A percentile compares a stretch with the other conserved stretches of the same genome.
phyloP scores from a whole-genome alignment of 2,888 invertebrate species.

The Chromoteleia sp. region DNA sequence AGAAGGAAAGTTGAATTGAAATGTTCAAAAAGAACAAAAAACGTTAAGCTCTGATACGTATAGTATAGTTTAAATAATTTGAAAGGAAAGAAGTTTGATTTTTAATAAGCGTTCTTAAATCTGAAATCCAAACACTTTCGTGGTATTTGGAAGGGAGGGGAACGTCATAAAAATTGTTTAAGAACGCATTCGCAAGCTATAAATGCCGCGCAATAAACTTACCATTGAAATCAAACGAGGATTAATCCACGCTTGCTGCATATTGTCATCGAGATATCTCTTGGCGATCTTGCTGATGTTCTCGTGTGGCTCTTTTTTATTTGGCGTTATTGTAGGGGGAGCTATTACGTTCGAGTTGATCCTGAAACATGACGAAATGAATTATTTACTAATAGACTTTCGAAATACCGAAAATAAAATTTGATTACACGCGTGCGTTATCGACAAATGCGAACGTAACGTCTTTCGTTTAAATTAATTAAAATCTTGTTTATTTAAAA shows the following conservation, averaged over 20 bases:
- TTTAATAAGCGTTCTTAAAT: slow-evolving; percentile 7
- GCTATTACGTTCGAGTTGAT: slow-evolving; percentile 79
- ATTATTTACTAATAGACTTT: slow-evolving; percentile 24
- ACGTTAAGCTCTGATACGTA: too few species aligned
- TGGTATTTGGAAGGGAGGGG: slow-evolving; percentile 2
- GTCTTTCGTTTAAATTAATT: too few species aligned
- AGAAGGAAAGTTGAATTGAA: too few species aligned
- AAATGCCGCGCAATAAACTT: slow-evolving; percentile 75
- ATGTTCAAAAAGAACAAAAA: too few species aligned
- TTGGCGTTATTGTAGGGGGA: slow-evolving; percentile 78
- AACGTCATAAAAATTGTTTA: slow-evolving; percentile 28
- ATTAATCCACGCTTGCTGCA: slow-evolving; percentile 87
- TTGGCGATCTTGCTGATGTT: slow-evolving; percentile 86
- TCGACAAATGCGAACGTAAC: background rate
- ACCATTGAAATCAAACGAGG: slow-evolving; percentile 87
- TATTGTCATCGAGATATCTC: slow-evolving; percentile 86
- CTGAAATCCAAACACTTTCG: slow-evolving; percentile 7
- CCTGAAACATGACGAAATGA: slow-evolving; percentile 76
- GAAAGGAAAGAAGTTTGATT: background rate
- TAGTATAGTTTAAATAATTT: too few species aligned
- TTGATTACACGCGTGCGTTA: background rate
- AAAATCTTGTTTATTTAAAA: too few species aligned
- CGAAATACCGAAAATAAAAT: background rate
- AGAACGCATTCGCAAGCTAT: slow-evolving; percentile 26
- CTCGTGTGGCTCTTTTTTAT: slow-evolving; percentile 81